Conservation (phyloP, 2,113 vertebrate genomes). For the Nesoenas mayeri region DNA sequence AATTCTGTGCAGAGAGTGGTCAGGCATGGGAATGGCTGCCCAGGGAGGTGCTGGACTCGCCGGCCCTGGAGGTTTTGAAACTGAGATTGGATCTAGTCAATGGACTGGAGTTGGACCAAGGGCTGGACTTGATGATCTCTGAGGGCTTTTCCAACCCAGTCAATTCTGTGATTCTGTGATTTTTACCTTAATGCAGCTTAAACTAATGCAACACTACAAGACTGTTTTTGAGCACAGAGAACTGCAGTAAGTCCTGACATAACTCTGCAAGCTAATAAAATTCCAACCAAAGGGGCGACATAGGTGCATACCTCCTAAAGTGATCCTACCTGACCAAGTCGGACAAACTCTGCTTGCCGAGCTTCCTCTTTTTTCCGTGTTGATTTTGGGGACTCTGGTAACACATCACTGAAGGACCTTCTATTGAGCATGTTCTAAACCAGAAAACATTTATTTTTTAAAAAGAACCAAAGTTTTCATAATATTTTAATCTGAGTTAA, state of each 20-base stretch:
- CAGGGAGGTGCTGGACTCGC: no score
- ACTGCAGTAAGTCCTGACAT: not conserved
- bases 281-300: not conserved
- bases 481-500: not conserved
- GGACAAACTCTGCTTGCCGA: slow-evolving; percentile 96
- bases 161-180: no score
- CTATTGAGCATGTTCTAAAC: slow-evolving; percentile 97
- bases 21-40: no score
- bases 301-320: not conserved
- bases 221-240: not conserved
- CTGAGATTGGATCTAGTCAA: no score
- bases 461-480: not conserved
- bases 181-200: not conserved
- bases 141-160: no score
- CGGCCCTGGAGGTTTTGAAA: no score
- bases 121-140: no score
- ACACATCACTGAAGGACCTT: slow-evolving; percentile 95
- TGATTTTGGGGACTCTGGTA: slow-evolving; percentile 96
- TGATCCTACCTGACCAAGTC: slow-evolving; percentile 90
- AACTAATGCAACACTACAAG: not conserved
- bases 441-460: slow-evolving; percentile 22
- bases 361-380: slow-evolving; percentile 97
- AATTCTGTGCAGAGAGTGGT: no score
- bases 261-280: not conserved
- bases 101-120: no score